Conservation (phyloP, 2,888 invertebrate genomes). For the Melieria crassipennis region DNA sequence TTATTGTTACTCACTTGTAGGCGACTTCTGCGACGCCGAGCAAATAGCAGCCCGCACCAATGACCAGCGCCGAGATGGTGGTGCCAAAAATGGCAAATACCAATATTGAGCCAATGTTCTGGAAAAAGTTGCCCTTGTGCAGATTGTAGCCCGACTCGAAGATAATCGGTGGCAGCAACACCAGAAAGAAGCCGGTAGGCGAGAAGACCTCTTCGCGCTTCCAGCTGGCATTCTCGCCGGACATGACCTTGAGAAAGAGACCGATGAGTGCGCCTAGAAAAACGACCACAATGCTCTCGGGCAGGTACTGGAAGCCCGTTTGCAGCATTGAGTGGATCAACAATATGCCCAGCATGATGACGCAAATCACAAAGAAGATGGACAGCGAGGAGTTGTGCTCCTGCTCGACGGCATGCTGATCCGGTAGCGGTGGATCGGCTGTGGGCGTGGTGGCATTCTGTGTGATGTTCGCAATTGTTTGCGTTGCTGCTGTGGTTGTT, state of each 20-base stretch:
- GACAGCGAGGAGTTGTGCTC: constrained; percentile 97
- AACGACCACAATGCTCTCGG: constrained; percentile 97
- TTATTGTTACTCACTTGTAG: constrained; percentile 70
- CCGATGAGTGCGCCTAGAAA: constrained; percentile 94
- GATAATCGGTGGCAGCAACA: constrained; percentile 96
- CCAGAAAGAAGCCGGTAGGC: constrained; percentile 97
- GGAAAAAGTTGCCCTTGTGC: constrained; percentile 95
- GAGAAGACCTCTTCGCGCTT: constrained; percentile 97
- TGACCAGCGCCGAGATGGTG: constrained; percentile 94
- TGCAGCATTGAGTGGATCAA: constrained; percentile 94
- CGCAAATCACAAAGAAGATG: constrained; percentile 96
- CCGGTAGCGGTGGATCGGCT: constrained; percentile 84
- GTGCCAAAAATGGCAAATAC: constrained; percentile 98
- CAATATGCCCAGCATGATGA: constrained; percentile 92
- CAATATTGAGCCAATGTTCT: constrained; percentile 98
- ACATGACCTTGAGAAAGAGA: constrained; percentile 87
- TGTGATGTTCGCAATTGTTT: constrained; percentile 33
- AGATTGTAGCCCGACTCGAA: constrained; percentile 99
- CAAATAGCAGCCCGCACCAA: constrained; percentile 95
- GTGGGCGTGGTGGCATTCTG: constrained; percentile 68
- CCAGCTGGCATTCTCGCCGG: constrained; percentile 90
- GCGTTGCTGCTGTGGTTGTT: constrained; percentile 6
- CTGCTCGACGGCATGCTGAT: constrained; percentile 91
- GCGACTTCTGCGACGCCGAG: constrained; percentile 92
- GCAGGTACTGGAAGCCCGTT: constrained; percentile 95